Base-by-base conservation (phyloP, 2,113 vertebrate genomes). In the Elaphurus davidianus region DNA sequence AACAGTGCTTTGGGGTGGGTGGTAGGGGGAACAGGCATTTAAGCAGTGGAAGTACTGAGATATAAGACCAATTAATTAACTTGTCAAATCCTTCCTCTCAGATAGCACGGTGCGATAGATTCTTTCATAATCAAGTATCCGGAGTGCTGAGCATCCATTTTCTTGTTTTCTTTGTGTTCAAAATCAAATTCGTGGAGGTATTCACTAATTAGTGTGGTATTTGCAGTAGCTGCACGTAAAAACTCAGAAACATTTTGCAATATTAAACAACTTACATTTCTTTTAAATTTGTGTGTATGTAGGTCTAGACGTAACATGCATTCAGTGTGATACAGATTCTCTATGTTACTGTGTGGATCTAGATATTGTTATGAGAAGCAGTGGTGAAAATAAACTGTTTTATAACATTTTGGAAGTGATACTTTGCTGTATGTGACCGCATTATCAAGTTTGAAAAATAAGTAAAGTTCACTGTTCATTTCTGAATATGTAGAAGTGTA, bases 61-160 rank as follows among this genome's bases (percentile, higher is more conserved):
- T 95, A 74, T 64, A 84, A 97, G 59, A 45, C 86, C 94, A 93
- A 62, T 96, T 96, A 96, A 97, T 98, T 97, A 97, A 91, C 95
- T 97, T 96, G 97, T 97, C 97, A 95, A 76, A 87, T 91, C 67
- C 60, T 91, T 90, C 92, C 90, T 95, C 85, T 83, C 74, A 50
- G 76, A 95, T 43, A 82, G 81, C 67, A 45, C 0, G 0, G 17
- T 4, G 30, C 85, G 45, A 74, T 43, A 89, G 89, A 83, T 59
- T 89, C 91, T 87, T 83, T 95, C 57, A 52, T 91, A 60, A 81
- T 87, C 86, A 94, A 93, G 83, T 40, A 74, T 64, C 96, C 47
- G 10, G 30, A 25, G 82, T 55, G 62, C 91, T 43, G 52, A 91
- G 45, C 59, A 76, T 86, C 96, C 96, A 91, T 93, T 87, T 94